phyloP scores from a whole-genome alignment of 2,888 invertebrate species.

The Vandiemenella viatica region DNA sequence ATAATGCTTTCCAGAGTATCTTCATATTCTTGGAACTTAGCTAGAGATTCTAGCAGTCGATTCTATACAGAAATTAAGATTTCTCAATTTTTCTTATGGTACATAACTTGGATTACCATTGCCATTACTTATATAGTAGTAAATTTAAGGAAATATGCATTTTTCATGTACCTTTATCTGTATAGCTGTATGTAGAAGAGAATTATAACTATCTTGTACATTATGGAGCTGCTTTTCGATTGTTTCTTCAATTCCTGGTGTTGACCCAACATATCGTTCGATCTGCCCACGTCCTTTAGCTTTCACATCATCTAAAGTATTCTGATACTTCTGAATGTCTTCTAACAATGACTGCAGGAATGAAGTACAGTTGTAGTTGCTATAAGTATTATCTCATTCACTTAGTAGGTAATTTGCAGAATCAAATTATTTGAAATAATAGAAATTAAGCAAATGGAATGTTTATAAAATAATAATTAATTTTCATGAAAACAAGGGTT shows the following conservation, averaged over 20 bases:
- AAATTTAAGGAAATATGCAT: no score
- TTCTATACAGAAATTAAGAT: no score
- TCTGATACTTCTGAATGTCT: conserved; percentile 65
- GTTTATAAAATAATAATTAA: no score
- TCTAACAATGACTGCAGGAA: conserved; percentile 25
- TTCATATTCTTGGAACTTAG: conserved; percentile 88
- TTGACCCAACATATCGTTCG: conserved; percentile 54
- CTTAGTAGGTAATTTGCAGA: neutral
- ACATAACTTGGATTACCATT: no score
- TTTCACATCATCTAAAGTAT: conserved; percentile 65
- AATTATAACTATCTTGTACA: conserved; percentile 86
- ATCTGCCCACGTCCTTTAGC: conserved; percentile 73
- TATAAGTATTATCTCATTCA: neutral
- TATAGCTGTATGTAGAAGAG: conserved; percentile 70
- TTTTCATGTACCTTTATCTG: conserved; percentile 64
- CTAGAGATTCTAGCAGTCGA: conserved; percentile 70
- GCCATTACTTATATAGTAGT: no score
- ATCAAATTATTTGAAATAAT: no score
- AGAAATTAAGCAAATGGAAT: no score
- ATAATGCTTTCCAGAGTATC: conserved; percentile 74
- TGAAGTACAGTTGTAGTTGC: no score
- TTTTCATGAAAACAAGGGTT: no score
- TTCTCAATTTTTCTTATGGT: no score
- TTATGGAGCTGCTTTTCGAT: conserved; percentile 77
- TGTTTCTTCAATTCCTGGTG: conserved; percentile 56